Conservation (phyloP, 2,113 vertebrate species). For the Notarius quadriscutis region DNA sequence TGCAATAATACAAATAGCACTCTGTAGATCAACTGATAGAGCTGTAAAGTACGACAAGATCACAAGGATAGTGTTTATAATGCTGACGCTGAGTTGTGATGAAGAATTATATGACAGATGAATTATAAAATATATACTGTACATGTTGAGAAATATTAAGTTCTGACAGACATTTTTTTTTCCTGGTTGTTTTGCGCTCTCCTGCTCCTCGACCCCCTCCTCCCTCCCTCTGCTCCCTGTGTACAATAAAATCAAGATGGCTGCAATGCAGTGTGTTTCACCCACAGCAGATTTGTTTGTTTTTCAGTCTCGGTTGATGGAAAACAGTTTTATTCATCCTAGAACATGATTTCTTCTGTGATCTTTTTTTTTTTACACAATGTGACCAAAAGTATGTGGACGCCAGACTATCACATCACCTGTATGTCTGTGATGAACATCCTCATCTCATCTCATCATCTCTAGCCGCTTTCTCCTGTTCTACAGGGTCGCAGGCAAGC, state of each 20-base stretch:
- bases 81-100: constrained; percentile 20
- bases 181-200: constrained; percentile 55
- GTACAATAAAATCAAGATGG: constrained; percentile 51
- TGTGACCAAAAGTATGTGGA: too few relatives aligned
- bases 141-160: neutral
- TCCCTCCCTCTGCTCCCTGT: constrained; percentile 26
- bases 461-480: too few relatives aligned
- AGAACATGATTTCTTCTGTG: neutral
- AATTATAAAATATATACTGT: neutral
- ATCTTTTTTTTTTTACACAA: too few relatives aligned
- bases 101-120: neutral
- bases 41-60: constrained; percentile 38
- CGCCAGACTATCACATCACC: too few relatives aligned
- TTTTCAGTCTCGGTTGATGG: neutral
- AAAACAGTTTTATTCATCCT: neutral
- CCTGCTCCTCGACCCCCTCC: constrained; percentile 41
- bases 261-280: constrained; percentile 57
- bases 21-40: constrained; percentile 69
- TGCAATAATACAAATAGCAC: constrained; percentile 81
- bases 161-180: neutral
- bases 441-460: too few relatives aligned
- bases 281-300: constrained; percentile 56
- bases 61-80: neutral
- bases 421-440: too few relatives aligned
- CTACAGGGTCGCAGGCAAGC: too few relatives aligned